A percentile compares a stretch with the other conserved stretches of the same genome.
These are phyloP conservation scores for Mungos mungo DNA, from an alignment of 2,113 vertebrate species.

Conservation along the genomic window DNA sequence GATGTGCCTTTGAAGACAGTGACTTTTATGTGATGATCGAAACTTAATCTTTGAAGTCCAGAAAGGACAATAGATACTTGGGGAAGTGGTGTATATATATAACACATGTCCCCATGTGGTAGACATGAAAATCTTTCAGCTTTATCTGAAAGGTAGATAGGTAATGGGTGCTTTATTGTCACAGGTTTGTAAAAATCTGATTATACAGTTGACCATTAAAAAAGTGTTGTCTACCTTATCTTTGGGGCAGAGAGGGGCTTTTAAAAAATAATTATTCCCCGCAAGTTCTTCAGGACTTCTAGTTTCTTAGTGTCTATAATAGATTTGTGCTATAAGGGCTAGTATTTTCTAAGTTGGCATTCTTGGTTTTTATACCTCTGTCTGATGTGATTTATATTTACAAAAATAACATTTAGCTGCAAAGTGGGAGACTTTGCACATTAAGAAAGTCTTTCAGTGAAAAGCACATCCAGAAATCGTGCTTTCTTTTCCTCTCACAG, in stretches of 20 bases:
- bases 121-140: neutral
- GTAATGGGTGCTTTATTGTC: neutral
- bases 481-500: neutral
- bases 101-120: rapidly evolving
- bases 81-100: neutral
- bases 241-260: neutral
- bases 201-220: neutral
- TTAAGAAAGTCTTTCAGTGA: neutral
- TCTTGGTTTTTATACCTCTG: neutral
- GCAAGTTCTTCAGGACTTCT: neutral
- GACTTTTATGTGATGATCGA: neutral
- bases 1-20: neutral
- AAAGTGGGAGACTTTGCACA: neutral
- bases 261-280: neutral
- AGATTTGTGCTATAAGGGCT: neutral
- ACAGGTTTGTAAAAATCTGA: neutral
- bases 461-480: neutral
- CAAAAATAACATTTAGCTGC: neutral
- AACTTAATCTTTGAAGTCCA: neutral
- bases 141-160: neutral
- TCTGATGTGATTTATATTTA: neutral
- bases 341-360: neutral
- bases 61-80: neutral
- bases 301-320: neutral
- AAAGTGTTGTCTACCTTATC: neutral